Base-by-base conservation (phyloP, 1,140 invertebrate species). In the Cherax quadricarinatus region DNA sequence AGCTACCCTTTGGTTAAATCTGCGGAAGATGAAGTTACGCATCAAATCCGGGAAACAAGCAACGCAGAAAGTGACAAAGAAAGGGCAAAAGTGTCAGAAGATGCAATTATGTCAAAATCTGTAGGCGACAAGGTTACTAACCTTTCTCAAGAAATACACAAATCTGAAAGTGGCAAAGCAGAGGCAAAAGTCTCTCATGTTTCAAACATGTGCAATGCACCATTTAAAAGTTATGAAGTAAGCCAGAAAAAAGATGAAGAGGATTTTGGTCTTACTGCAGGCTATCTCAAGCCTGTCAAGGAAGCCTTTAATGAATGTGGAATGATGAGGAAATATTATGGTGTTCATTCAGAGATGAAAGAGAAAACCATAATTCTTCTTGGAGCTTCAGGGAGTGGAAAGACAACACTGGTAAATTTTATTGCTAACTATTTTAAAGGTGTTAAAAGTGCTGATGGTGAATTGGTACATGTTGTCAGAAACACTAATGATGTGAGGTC, bases 371-470 rank as follows among this genome's bases (percentile, higher is more conserved):
- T 90, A 24, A 41, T 90, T 51, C 62, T 90, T 21, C 73, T 90
- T 12, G 88, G 88, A n/a, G 88, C 88, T 18, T 84, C 81, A 57
- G 88, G 88, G 12, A 90, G 88, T 85, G 88, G 88, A 16, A 90
- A 90, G 51, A 90, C 88, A n/a, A 75, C 62, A n/a, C 3, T 90
- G 18, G 70, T 90, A 9, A 90, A 90, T 53, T 84, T 85, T 48
- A 24, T 73, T 18, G 88, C 88, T 60, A 90, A 90, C 79, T 90
- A 84, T 60, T 84, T 84, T 41, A 70, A n/a, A 14, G 88, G 80
- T 49, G 53, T 73, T 18, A 85, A 83, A 51, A 78, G 30, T 21
- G 82, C 82, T 51, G 80, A 83, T 53, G 82, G 41, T 21, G 66
- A 30, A 21, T 62, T 90, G 1, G 51, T 75, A 18, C 82, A 84